Evolutionary conservation across 1,140 invertebrate genomes (phyloP).

Genomic region (Microplitis demolitor): DNA sequence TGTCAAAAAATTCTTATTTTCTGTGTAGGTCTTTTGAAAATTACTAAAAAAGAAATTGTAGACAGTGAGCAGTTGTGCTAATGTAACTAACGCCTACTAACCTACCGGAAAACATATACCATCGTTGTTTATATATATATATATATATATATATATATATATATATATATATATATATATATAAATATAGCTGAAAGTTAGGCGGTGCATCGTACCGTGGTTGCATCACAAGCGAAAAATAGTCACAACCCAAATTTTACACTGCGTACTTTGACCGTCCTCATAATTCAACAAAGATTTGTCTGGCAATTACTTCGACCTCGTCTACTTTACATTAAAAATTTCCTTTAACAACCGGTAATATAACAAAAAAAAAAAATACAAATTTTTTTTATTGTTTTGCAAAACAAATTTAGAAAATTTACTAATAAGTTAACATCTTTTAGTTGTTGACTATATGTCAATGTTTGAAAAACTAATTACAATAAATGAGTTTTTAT

Average conservation of each 20-base stretch:
- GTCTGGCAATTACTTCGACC: not conserved
- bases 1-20: no score
- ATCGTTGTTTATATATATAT: not conserved
- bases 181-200: not conserved
- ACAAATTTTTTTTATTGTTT: no score
- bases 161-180: not conserved
- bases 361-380: no score
- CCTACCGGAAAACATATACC: slow-evolving; percentile 14
- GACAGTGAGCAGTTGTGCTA: not conserved
- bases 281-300: not conserved
- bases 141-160: not conserved
- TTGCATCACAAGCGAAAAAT: slow-evolving; percentile 16
- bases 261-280: slow-evolving; percentile 2
- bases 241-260: not conserved
- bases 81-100: slow-evolving; percentile 1
- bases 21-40: no score
- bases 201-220: slow-evolving; percentile 5
- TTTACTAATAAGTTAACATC: no score
- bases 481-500: no score
- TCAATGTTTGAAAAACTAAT: no score
- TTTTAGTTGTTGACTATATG: no score
- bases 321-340: not conserved
- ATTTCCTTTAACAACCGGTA: no score
- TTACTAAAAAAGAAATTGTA: not conserved
- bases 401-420: no score